Evolutionary conservation across 2,888 invertebrate species (phyloP).

Genomic region (Boloria euphrosyne): DNA sequence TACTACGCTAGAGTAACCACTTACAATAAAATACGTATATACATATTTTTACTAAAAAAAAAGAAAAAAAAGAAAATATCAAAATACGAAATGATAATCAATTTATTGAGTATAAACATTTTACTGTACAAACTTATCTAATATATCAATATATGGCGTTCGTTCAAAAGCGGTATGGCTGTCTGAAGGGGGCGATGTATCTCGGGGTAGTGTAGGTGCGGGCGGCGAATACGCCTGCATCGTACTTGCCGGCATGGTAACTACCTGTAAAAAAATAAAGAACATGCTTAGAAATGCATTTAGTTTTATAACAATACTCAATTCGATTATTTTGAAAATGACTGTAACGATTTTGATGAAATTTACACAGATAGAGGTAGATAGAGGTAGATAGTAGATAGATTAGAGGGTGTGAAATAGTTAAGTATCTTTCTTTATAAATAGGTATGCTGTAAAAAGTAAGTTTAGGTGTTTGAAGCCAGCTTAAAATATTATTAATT

Average conservation of each 20-base stretch:
- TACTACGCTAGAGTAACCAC: no score
- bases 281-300: neutral
- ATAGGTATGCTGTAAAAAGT: no score
- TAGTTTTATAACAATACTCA: no score
- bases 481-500: no score
- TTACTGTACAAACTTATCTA: constrained; percentile 48
- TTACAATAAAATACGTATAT: neutral
- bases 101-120: constrained; percentile 43
- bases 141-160: constrained; percentile 34
- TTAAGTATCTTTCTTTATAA: no score
- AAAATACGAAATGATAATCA: constrained; percentile 30
- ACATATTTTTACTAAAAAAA: neutral
- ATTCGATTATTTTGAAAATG: no score
- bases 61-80: neutral
- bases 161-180: constrained; percentile 52
- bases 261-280: constrained; percentile 57
- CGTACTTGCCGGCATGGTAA: constrained; percentile 67
- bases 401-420: no score
- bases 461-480: no score
- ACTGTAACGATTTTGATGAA: no score
- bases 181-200: constrained; percentile 53
- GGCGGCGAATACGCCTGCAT: constrained; percentile 56
- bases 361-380: no score
- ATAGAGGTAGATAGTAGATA: no score
- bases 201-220: constrained; percentile 50